These are phyloP conservation scores for Actinia equina DNA, from an alignment of 64 coral and sea anemone genomes.

Conservation along the genomic window DNA sequence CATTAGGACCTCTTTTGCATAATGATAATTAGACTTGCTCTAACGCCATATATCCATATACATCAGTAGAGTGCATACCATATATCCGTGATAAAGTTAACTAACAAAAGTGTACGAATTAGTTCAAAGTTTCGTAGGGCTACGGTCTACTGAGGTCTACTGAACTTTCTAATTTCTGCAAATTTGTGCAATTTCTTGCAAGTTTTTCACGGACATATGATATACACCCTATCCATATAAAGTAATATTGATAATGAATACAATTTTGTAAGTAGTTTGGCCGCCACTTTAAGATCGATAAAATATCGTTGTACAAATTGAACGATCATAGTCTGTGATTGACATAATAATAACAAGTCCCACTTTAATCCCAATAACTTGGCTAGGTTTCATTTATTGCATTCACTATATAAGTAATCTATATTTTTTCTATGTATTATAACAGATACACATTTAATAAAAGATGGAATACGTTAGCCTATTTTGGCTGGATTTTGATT, in stretches of 20 bases:
- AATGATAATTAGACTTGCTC: neutral
- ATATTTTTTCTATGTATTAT: conserved; percentile 8
- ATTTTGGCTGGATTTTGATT: neutral
- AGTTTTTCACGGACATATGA: too few relatives aligned
- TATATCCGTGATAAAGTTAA: neutral
- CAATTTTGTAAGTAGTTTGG: neutral
- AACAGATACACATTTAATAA: neutral
- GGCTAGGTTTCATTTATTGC: neutral
- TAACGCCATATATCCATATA: neutral
- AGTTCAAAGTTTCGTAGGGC: too few relatives aligned
- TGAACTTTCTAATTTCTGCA: too few relatives aligned
- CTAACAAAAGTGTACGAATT: too few relatives aligned
- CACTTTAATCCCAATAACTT: neutral
- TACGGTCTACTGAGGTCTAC: too few relatives aligned
- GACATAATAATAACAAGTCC: too few relatives aligned
- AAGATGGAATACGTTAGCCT: neutral
- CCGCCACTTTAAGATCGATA: too few relatives aligned
- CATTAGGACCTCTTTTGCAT: neutral
- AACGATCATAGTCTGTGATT: neutral
- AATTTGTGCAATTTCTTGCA: too few relatives aligned
- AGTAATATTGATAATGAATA: neutral
- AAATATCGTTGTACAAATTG: neutral
- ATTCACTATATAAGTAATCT: neutral
- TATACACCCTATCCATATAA: neutral
- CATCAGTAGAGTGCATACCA: neutral